Evolutionary conservation across 2,888 invertebrate genomes (phyloP).

Genomic region (Carcina quercana): DNA sequence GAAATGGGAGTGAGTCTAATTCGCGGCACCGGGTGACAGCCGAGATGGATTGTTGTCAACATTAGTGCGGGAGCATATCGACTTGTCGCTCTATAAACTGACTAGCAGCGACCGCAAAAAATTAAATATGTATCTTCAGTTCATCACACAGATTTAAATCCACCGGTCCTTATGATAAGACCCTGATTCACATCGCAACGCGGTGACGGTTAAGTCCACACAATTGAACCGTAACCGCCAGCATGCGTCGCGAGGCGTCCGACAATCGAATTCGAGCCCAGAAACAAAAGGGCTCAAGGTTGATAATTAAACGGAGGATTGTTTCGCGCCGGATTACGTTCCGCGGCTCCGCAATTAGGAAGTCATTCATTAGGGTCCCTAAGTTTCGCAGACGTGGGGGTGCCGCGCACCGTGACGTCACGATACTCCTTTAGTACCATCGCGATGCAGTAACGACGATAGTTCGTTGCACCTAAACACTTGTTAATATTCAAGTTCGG

Average conservation of each 20-base stretch:
- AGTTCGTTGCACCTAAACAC: slow-evolving; percentile 32
- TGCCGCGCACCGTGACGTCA: slow-evolving; percentile 61
- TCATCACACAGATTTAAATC: slow-evolving; percentile 23
- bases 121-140: slow-evolving; percentile 3
- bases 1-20: slow-evolving; percentile 69
- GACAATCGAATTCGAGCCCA: slow-evolving; percentile 63
- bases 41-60: slow-evolving; percentile 71
- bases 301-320: slow-evolving; percentile 55
- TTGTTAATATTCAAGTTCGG: slow-evolving; percentile 25
- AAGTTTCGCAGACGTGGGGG: slow-evolving; percentile 73
- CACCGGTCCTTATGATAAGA: slow-evolving; percentile 35
- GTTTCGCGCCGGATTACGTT: slow-evolving; percentile 62
- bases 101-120: slow-evolving; percentile 16
- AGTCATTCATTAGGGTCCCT: slow-evolving; percentile 74
- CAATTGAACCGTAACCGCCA: slow-evolving; percentile 36
- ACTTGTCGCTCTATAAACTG: slow-evolving; percentile 52
- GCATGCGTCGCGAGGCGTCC: slow-evolving; percentile 47
- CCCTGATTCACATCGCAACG: slow-evolving; percentile 28
- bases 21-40: slow-evolving; percentile 65
- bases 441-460: slow-evolving; percentile 34
- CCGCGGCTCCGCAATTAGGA: slow-evolving; percentile 71
- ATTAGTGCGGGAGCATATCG: slow-evolving; percentile 68
- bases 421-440: slow-evolving; percentile 44
- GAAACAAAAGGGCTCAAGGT: slow-evolving; percentile 56
- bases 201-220: slow-evolving; percentile 33